Percentiles rank a stretch among this genome's conserved stretches.
phyloP scores from a whole-genome alignment of 2,888 invertebrate genomes.

The Candidula unifasciata region DNA sequence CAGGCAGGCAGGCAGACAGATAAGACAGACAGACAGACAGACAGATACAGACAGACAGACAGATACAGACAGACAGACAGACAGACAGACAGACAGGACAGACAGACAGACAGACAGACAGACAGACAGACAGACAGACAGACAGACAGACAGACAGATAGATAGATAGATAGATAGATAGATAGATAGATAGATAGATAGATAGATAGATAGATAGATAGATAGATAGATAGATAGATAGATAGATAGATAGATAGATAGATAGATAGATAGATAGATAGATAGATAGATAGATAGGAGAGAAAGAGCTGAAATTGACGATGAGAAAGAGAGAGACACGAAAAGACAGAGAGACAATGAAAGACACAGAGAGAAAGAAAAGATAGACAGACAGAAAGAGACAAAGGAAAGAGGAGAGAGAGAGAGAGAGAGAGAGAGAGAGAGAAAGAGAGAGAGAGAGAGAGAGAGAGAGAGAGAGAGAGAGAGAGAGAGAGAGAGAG shows the following conservation, averaged over 20 bases:
- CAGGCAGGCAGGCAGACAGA: too few species aligned
- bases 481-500: too few species aligned
- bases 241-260: too few species aligned
- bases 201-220: slow-evolving; percentile 24
- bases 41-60: slow-evolving; percentile 37
- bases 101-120: slow-evolving; percentile 21
- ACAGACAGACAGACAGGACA: slow-evolving; percentile 27
- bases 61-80: slow-evolving; percentile 37
- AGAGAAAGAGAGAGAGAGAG: too few species aligned
- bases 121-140: slow-evolving; percentile 25
- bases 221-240: too few species aligned
- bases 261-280: too few species aligned
- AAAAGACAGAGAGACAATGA: not conserved
- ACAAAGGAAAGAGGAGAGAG: not conserved
- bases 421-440: not conserved
- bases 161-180: slow-evolving; percentile 40
- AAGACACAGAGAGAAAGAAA: not conserved
- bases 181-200: slow-evolving; percentile 32
- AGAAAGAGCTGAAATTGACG: not conserved
- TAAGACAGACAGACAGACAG: slow-evolving; percentile 26
- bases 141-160: slow-evolving; percentile 38
- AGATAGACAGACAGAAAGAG: not conserved
- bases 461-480: too few species aligned
- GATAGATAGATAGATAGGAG: too few species aligned
- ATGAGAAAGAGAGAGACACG: not conserved